phyloP scores from a whole-genome alignment of 2,113 vertebrate species.

The Shinisaurus crocodilurus region DNA sequence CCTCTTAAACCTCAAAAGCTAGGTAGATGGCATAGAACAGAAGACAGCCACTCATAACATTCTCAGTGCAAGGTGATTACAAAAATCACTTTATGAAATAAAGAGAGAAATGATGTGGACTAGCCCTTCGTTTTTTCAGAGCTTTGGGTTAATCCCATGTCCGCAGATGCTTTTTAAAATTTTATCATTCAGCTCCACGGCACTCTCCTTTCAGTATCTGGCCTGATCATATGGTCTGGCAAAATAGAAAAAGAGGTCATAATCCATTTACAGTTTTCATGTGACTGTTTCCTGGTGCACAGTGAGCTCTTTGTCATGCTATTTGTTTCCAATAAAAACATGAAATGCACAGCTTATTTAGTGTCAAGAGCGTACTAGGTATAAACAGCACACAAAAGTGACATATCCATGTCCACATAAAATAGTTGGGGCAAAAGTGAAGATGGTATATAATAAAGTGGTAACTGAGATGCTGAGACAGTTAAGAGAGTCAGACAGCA shows the following conservation, averaged over 20 bases:
- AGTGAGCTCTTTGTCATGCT: neutral
- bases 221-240: neutral
- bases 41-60: neutral
- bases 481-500: neutral
- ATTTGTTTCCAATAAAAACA: neutral
- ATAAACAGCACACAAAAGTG: neutral
- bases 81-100: neutral
- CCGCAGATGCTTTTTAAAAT: neutral
- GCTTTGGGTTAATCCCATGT: neutral
- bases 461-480: neutral
- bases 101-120: neutral
- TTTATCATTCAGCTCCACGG: neutral
- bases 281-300: neutral
- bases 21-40: neutral
- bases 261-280: neutral
- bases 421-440: neutral
- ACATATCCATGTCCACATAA: neutral
- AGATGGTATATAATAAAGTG: neutral
- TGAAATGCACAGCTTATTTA: neutral
- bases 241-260: neutral
- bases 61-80: neutral
- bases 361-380: neutral
- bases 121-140: neutral
- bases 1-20: neutral
- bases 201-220: neutral